Percentiles rank a stretch among this genome's conserved stretches.
Evolutionary conservation across 2,888 invertebrate genomes (phyloP).

Genomic region (Mesorhabditis spiculigera): DNA sequence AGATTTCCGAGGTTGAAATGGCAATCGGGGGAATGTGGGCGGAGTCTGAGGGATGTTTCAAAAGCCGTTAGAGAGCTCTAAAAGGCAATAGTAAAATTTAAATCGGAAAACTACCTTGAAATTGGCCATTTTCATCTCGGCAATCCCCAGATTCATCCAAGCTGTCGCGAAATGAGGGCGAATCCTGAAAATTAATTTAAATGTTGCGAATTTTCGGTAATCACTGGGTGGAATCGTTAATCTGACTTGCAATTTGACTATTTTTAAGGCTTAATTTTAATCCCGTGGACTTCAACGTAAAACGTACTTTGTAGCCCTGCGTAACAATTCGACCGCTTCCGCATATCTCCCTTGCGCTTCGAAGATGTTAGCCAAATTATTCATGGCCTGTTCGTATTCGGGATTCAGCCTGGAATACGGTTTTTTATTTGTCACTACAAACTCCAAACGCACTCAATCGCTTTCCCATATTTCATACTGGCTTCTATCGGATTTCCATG

Average conservation of each 20-base stretch:
- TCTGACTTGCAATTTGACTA: background rate
- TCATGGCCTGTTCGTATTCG: slow-evolving; percentile 85
- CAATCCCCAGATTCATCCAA: slow-evolving; percentile 97
- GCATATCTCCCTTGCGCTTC: slow-evolving; percentile 21
- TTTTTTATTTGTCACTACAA: background rate
- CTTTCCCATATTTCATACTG: slow-evolving; percentile 70
- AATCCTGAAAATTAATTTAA: slow-evolving; percentile 14
- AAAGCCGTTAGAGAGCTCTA: slow-evolving; percentile 77
- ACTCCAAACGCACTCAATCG: slow-evolving; percentile 24
- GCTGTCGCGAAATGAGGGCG: slow-evolving; percentile 84
- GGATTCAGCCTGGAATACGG: slow-evolving; percentile 69
- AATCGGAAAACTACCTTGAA: slow-evolving; percentile 14
- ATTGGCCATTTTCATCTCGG: slow-evolving; percentile 69
- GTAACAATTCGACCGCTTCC: background rate
- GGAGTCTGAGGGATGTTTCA: slow-evolving; percentile 73
- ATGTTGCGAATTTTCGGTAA: too few relatives aligned
- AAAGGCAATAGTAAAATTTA: slow-evolving; percentile 65
- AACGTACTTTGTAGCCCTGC: too few relatives aligned
- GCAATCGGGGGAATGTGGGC: slow-evolving; percentile 60
- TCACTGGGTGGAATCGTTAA: background rate
- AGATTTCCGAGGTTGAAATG: slow-evolving; percentile 60
- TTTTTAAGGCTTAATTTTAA: background rate
- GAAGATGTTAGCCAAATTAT: slow-evolving; percentile 80
- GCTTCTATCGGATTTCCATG: slow-evolving; percentile 71
- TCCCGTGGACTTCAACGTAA: background rate